Conservation (phyloP, 2,888 invertebrate genomes). For the Alcis repandata region DNA sequence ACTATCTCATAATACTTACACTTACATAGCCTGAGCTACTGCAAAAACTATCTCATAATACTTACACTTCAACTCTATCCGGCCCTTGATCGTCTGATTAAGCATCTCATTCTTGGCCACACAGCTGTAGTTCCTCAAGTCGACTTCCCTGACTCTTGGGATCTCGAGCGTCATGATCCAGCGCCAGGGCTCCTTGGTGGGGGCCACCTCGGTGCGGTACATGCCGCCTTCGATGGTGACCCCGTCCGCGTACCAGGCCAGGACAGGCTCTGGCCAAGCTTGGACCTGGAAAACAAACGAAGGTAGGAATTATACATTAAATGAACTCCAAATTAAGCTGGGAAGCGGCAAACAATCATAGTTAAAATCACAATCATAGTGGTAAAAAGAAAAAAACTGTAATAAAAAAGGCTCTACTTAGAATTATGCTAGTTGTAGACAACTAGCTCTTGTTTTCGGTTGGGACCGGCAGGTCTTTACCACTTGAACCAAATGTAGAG, state of each 20-base stretch:
- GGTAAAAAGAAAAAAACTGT: too few species aligned
- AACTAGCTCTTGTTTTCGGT: too few species aligned
- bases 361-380: too few species aligned
- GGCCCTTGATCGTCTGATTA: slow-evolving; percentile 92
- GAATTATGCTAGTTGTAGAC: too few species aligned
- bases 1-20: too few species aligned
- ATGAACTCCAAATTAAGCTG: not conserved
- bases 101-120: slow-evolving; percentile 94
- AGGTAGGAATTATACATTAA: too few species aligned
- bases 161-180: slow-evolving; percentile 93
- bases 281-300: slow-evolving; percentile 88
- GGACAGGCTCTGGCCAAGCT: slow-evolving; percentile 94
- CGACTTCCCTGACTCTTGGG: slow-evolving; percentile 88
- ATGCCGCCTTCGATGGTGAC: slow-evolving; percentile 88
- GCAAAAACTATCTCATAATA: too few species aligned
- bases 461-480: too few species aligned
- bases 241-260: slow-evolving; percentile 95
- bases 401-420: too few species aligned
- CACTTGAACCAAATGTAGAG: too few species aligned
- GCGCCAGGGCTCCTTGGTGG: slow-evolving; percentile 84
- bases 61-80: slow-evolving; percentile 73
- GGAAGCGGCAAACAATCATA: not conserved
- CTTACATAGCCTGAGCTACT: too few species aligned
- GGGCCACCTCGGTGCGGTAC: slow-evolving; percentile 70
- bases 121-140: slow-evolving; percentile 93